Percentiles rank a stretch among this genome's conserved stretches.
Evolutionary conservation across 2,797 vertebrate species (phyloP).

Genomic region (Enteromius anoplus): DNA sequence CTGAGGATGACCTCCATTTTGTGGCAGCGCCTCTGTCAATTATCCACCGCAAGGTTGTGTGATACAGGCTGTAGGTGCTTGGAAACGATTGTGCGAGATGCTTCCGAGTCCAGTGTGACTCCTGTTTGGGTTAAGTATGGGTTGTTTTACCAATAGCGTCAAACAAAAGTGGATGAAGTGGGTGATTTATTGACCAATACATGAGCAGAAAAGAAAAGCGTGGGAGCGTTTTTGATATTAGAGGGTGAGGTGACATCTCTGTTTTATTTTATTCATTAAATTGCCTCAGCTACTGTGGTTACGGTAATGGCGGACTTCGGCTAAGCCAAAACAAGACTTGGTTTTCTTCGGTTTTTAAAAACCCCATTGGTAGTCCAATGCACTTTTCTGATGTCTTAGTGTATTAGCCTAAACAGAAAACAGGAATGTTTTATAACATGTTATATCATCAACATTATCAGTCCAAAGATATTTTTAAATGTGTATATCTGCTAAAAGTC

Average conservation of each 20-base stretch:
- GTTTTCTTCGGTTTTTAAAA: background rate
- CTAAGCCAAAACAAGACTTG: background rate
- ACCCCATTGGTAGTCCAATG: background rate
- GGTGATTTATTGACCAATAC: constrained; percentile 2
- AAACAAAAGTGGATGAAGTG: constrained; percentile 9
- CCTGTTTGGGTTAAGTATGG: constrained; percentile 28
- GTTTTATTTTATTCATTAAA: background rate
- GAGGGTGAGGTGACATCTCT: constrained; percentile 9
- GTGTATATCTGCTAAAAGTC: background rate
- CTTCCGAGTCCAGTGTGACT: constrained; percentile 1
- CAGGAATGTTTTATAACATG: background rate
- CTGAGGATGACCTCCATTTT: constrained; percentile 45
- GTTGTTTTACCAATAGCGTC: constrained; percentile 10
- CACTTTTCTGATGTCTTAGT: background rate
- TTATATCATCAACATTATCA: background rate
- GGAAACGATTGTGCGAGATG: constrained; percentile 7
- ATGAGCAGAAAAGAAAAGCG: constrained; percentile 33
- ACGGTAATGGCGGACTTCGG: background rate
- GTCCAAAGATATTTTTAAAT: background rate
- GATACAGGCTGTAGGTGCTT: constrained; percentile 70
- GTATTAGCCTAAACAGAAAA: background rate
- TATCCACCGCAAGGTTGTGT: constrained; percentile 66
- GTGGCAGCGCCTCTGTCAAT: constrained; percentile 10
- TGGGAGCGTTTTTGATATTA: constrained; percentile 3
- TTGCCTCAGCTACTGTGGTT: background rate